Base-by-base conservation (phyloP, 1,140 invertebrate species). In the Cardiocondyla obscurior region DNA sequence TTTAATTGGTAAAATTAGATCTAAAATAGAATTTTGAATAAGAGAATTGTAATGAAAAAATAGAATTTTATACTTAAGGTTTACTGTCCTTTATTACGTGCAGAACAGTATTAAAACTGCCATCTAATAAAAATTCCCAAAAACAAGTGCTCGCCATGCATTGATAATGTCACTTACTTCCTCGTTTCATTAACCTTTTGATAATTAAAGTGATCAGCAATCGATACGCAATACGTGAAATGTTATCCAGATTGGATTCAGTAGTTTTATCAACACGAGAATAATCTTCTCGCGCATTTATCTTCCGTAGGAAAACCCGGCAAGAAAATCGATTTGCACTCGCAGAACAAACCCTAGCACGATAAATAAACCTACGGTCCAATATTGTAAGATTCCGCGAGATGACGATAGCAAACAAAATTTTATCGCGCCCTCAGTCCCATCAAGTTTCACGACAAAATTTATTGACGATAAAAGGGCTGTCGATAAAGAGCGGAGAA, bases 391-490 rank as follows among this genome's bases (percentile, higher is more conserved):
- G 2, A 44, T 58, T 22, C 22, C 72, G 12, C n/a, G n/a, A 76
- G 55, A 76, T 62, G 55, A 76, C 72, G 57, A 62, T 39, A 49
- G 72, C 14, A 62, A 74, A 46, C 7, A 16, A 14, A 12, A 62
- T 62, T 33, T 16, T 46, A 25, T 62, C 28, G 8, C 4, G 12
- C 14, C 42, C 25, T 3, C 12, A 4, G 2, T 74, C 19, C 12
- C 4, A 62, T 39, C 1, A 3, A 60, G n/a, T 58, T 30, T 33
- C n/a, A 33, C 42, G 19, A 60, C 19, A 44, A 58, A 19, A 60
- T 74, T 74, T 74, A 60, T 74, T 39, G 28, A 7, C 25, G 55
- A 76, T 62, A 62, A 19, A 46, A 62, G 25, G 44, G n/a, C 12
- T 16, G 55, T 33, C 55, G 39, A 76, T 62, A 60, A 60, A 44